A percentile compares a stretch with the other conserved stretches of the same genome.
Conservation (phyloP, 2,797 vertebrate species). For the Xiphorhynchus erythropygius region DNA sequence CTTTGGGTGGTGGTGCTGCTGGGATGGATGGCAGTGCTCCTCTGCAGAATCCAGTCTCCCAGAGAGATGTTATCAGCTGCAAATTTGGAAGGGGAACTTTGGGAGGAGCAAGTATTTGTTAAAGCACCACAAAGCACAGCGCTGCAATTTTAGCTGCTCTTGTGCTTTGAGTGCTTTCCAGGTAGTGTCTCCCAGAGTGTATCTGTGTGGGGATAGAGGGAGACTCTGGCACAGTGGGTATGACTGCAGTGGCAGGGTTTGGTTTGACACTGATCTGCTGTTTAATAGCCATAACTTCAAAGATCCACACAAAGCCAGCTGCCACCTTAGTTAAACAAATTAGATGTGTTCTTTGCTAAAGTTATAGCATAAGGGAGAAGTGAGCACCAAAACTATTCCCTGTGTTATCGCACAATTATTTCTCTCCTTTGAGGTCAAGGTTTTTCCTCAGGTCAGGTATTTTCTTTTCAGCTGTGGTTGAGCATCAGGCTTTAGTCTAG, state of each 20-base stretch:
- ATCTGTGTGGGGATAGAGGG: not conserved
- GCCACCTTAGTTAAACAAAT: not conserved
- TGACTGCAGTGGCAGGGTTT: not conserved
- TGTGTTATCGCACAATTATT: not conserved
- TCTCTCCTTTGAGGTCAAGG: not conserved
- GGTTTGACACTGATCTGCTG: not conserved
- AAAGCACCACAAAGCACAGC: fast-evolving
- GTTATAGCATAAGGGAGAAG: not conserved
- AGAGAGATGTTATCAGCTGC: not conserved
- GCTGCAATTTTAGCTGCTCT: not conserved
- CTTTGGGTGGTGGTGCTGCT: not conserved
- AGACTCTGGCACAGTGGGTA: not conserved
- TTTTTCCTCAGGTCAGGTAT: not conserved
- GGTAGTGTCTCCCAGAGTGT: fast-evolving
- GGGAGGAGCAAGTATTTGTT: not conserved
- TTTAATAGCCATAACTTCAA: not conserved
- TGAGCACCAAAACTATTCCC: not conserved
- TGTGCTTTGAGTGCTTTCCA: not conserved
- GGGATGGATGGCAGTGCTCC: not conserved
- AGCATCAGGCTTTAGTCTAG: not conserved
- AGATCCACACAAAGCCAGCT: not conserved
- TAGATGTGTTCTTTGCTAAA: not conserved
- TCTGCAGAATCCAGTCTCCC: fast-evolving
- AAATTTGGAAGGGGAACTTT: not conserved
- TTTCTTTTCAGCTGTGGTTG: not conserved